A percentile compares a stretch with the other conserved stretches of the same genome.
phyloP scores from a whole-genome alignment of 2,797 vertebrate genomes.

The Heliangelus exortis region DNA sequence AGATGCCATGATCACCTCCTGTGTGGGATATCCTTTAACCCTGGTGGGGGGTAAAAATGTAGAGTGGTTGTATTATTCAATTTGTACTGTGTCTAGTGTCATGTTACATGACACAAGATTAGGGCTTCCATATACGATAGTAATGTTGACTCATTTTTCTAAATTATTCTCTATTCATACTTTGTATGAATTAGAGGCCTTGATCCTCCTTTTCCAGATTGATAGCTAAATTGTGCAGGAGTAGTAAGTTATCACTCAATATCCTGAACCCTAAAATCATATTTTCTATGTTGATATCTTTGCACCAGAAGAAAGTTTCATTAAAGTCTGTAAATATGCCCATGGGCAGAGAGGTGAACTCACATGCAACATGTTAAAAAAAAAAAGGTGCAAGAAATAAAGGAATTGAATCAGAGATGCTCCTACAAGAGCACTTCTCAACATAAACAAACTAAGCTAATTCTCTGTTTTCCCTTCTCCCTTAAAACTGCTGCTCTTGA shows the following conservation, averaged over 20 bases:
- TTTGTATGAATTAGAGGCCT: background rate
- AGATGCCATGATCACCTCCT: background rate
- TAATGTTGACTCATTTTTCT: background rate
- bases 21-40: background rate
- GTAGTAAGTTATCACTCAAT: background rate
- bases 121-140: fast-evolving
- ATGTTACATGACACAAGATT: background rate
- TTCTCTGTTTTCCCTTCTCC: background rate
- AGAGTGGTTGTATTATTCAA: background rate
- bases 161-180: background rate
- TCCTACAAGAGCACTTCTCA: background rate
- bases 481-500: background rate
- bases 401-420: background rate
- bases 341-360: background rate
- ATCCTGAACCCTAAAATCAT: background rate
- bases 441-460: background rate
- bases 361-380: fast-evolving
- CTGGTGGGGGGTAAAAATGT: background rate
- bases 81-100: background rate
- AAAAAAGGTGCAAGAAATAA: background rate
- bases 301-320: background rate
- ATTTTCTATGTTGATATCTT: background rate
- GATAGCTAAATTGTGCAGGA: background rate
- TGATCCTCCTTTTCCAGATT: background rate
- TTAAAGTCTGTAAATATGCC: background rate